These are phyloP conservation scores for Lateolabrax maculatus DNA, from an alignment of 2,797 vertebrate genomes.

Conservation along the genomic window DNA sequence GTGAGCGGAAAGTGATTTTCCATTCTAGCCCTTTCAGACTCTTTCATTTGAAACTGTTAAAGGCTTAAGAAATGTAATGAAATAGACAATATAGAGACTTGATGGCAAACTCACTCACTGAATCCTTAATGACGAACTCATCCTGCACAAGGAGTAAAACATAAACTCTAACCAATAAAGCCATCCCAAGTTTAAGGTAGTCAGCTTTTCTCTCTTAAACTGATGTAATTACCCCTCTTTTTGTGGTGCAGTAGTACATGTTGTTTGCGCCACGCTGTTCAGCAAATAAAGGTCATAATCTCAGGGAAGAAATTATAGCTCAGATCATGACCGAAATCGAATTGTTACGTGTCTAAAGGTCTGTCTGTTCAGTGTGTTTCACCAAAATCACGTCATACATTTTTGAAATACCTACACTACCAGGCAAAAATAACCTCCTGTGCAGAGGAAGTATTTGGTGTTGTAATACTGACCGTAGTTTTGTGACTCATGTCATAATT, in stretches of 20 bases:
- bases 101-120: constrained; percentile 2
- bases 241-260: background rate
- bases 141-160: background rate
- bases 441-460: constrained; percentile 8
- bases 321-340: background rate
- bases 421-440: background rate
- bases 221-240: background rate
- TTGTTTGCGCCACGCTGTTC: background rate
- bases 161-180: background rate
- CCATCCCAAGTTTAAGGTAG: background rate
- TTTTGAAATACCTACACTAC: background rate
- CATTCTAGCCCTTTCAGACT: background rate
- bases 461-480: background rate
- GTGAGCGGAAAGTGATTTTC: constrained; percentile 15
- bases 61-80: constrained; percentile 12
- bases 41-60: constrained; percentile 17
- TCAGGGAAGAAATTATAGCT: background rate
- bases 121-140: constrained; percentile 14
- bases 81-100: background rate
- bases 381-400: background rate
- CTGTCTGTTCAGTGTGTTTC: background rate
- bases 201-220: background rate
- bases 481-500: constrained; percentile 9
- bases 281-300: background rate
- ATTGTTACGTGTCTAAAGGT: background rate